phyloP scores from a whole-genome alignment of 2,113 vertebrate genomes.

The Perca fluviatilis region DNA sequence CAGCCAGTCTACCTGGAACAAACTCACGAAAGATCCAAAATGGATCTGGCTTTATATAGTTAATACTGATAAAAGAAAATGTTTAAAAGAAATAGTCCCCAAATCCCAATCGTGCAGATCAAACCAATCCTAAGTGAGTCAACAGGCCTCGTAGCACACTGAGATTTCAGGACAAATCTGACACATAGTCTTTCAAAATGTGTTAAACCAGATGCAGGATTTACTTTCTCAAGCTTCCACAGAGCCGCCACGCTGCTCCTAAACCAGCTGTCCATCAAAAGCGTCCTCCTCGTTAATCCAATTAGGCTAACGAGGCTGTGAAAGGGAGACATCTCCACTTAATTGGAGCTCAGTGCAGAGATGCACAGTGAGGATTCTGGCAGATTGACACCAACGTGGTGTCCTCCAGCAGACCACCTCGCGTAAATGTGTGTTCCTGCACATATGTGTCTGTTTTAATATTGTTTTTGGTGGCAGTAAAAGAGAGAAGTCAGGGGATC shows the following conservation, averaged over 20 bases:
- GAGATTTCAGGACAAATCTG: too few relatives aligned
- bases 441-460: background rate
- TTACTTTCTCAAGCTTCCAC: background rate
- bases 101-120: too few relatives aligned
- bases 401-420: background rate
- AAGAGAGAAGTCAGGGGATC: too few relatives aligned
- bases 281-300: constrained; percentile 62
- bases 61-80: too few relatives aligned
- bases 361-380: constrained; percentile 38
- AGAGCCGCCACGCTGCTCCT: constrained; percentile 3
- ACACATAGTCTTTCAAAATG: too few relatives aligned
- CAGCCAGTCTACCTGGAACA: too few relatives aligned
- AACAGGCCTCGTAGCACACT: too few relatives aligned
- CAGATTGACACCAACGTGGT: constrained; percentile 28
- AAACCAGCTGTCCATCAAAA: constrained; percentile 47
- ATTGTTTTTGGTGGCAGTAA: background rate
- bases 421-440: background rate
- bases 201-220: background rate
- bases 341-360: constrained; percentile 53
- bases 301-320: constrained; percentile 64
- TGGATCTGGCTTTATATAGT: too few relatives aligned
- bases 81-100: too few relatives aligned
- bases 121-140: too few relatives aligned
- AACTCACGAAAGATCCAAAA: too few relatives aligned
- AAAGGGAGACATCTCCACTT: constrained; percentile 54